Conservation (phyloP, 1,140 invertebrate genomes). For the Drosophila orosa region DNA sequence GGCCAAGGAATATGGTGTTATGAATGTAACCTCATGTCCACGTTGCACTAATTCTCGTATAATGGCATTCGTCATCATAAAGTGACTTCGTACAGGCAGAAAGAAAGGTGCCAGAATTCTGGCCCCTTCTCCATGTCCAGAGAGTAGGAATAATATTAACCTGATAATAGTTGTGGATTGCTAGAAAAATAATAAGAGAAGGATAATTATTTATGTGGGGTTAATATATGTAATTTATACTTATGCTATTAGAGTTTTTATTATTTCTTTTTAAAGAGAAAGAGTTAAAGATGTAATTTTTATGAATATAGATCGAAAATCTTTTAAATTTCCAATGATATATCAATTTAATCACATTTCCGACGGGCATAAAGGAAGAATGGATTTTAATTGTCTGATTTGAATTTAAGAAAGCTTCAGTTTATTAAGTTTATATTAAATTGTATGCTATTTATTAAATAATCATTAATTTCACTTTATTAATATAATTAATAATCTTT, state of each 20-base stretch:
- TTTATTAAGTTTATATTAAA: too few relatives aligned
- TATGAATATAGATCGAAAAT: too few relatives aligned
- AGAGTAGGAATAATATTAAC: background rate
- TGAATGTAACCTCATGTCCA: constrained; percentile 74
- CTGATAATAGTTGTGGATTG: background rate
- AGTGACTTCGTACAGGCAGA: constrained; percentile 73
- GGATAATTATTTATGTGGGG: background rate
- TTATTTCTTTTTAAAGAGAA: too few relatives aligned
- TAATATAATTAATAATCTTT: background rate
- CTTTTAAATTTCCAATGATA: background rate
- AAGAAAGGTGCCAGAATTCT: constrained; percentile 67
- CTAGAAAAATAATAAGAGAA: background rate
- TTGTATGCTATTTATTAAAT: background rate
- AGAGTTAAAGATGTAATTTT: too few relatives aligned
- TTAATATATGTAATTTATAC: too few relatives aligned
- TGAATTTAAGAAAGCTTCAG: too few relatives aligned
- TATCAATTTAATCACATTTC: too few relatives aligned
- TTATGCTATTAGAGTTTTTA: too few relatives aligned
- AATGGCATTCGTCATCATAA: constrained; percentile 67
- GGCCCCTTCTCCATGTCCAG: constrained; percentile 14
- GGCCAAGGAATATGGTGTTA: constrained; percentile 60
- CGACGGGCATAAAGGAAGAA: too few relatives aligned
- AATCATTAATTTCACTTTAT: background rate
- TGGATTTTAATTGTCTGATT: too few relatives aligned
- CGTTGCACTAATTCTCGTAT: constrained; percentile 60